Evolutionary conservation across 2,113 vertebrate species (phyloP), one percentile per base, ranked within the genome.

Genomic region (Todiramphus saurophagus): DNA sequence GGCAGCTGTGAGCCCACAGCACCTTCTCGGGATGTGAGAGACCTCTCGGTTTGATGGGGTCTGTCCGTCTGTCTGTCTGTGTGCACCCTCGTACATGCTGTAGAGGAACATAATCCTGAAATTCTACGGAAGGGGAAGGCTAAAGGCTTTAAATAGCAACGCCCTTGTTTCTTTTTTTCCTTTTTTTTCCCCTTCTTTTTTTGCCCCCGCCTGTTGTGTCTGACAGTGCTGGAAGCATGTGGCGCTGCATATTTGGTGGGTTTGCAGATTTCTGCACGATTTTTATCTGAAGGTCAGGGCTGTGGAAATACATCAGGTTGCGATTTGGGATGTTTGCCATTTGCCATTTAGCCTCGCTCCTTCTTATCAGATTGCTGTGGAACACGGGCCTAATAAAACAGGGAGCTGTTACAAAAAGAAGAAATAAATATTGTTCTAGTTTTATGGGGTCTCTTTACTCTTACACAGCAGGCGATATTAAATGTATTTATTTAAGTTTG

Each of bases 251-350:
- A 95, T 96, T 93, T 95, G 96, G 96, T 94, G 96, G 95, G 90
- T 97, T 97, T 97, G 94, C 96, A 97, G 97, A 96, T 98, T 97
- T 97, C 91, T 78, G 84, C 69, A 48, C 0, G 94, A 97, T 98
- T 97, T 97, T 93, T 97, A 97, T 97, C 95, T 95, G 97, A 97
- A 98, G 97, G 98, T 97, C 97, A 98, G 96, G 97, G 95, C 97
- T 96, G 94, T 93, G 95, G 97, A 98, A 97, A 97, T 97, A 96
- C 94, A 96, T 97, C 96, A 96, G 96, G 97, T 96, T 91, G 96
- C 82, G 96, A 95, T 97, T 97, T 97, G 98, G 97, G 97, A 96
- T 51, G 67, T 97, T 97, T 97, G 97, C 97, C 87, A 92, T 94
- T 96, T 94, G 95, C 95, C 97, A 96, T 97, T 98, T 97, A 97